Conservation (phyloP, 1,140 invertebrate species). For the Cotesia typhae region DNA sequence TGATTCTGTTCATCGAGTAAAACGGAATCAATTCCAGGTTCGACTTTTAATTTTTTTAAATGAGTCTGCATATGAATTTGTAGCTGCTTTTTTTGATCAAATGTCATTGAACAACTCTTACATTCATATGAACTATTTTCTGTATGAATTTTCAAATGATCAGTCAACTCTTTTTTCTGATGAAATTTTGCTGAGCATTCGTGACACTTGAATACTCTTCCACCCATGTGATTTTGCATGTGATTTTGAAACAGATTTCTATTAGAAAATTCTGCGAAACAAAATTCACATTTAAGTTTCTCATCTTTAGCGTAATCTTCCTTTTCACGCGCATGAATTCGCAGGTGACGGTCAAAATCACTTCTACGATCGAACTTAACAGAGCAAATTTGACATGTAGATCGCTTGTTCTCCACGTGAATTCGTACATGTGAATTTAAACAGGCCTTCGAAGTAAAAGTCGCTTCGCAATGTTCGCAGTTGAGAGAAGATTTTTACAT, state of each 20-base stretch:
- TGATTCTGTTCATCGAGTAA: too few relatives aligned
- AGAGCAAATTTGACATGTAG: conserved; percentile 63
- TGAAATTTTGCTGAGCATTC: conserved; percentile 68
- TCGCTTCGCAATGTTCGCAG: too few relatives aligned
- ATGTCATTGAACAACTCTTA: too few relatives aligned
- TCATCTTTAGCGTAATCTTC: too few relatives aligned
- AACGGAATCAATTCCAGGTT: too few relatives aligned
- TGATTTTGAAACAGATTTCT: conserved; percentile 66
- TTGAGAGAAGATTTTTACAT: too few relatives aligned
- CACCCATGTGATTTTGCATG: conserved; percentile 62
- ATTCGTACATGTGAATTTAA: conserved; percentile 59
- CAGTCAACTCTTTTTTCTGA: conserved; percentile 66
- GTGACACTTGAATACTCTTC: conserved; percentile 65
- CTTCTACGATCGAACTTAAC: conserved; percentile 65
- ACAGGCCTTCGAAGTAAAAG: too few relatives aligned
- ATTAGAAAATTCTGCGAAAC: conserved; percentile 66
- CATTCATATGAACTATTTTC: too few relatives aligned
- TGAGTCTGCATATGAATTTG: too few relatives aligned
- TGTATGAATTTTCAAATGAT: conserved; percentile 46
- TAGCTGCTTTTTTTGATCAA: too few relatives aligned
- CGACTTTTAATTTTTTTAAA: too few relatives aligned
- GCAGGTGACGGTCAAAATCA: conserved; percentile 62
- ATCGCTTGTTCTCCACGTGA: conserved; percentile 65
- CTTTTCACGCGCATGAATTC: conserved; percentile 63
- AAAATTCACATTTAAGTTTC: conserved; percentile 64